Conservation (phyloP, 2,797 vertebrate species). For the Myiothlypis coronata region DNA sequence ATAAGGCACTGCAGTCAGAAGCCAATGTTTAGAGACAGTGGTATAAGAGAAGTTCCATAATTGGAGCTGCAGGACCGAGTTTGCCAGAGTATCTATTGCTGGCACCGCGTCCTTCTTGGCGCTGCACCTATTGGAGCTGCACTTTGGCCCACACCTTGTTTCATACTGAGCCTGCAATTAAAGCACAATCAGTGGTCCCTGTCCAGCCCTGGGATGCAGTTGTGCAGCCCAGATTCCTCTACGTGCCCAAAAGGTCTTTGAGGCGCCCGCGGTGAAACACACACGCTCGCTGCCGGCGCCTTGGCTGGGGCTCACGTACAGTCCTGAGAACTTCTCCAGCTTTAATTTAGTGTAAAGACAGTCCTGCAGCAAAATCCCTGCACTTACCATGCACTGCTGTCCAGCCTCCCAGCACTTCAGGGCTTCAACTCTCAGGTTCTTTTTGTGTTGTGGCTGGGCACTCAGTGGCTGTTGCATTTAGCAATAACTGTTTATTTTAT, state of each 20-base stretch:
- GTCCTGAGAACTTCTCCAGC: background rate
- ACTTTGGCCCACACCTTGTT: constrained; percentile 48
- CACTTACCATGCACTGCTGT: background rate
- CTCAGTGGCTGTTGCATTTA: background rate
- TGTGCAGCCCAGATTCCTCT: background rate
- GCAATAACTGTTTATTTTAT: background rate
- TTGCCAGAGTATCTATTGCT: constrained; percentile 55
- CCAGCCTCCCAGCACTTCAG: background rate
- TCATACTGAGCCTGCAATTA: constrained; percentile 40
- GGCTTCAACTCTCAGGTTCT: background rate
- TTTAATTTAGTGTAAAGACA: background rate
- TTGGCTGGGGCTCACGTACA: fast-evolving
- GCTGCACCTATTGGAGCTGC: constrained; percentile 14
- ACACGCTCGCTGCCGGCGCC: fast-evolving
- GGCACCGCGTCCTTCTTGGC: constrained; percentile 30
- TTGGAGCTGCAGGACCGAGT: constrained; percentile 19
- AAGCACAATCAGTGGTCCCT: constrained; percentile 18
- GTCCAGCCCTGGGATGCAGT: background rate
- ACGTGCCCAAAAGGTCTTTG: background rate
- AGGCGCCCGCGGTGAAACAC: background rate
- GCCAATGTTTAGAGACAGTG: constrained; percentile 60
- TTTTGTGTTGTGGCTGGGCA: background rate
- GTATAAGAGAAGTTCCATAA: constrained; percentile 54
- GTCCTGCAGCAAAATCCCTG: background rate
- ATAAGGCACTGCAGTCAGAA: background rate